Percentiles rank a stretch among this genome's conserved stretches.
phyloP scores from a whole-genome alignment of 2,797 vertebrate species.

The Acanthurus leucopareius region DNA sequence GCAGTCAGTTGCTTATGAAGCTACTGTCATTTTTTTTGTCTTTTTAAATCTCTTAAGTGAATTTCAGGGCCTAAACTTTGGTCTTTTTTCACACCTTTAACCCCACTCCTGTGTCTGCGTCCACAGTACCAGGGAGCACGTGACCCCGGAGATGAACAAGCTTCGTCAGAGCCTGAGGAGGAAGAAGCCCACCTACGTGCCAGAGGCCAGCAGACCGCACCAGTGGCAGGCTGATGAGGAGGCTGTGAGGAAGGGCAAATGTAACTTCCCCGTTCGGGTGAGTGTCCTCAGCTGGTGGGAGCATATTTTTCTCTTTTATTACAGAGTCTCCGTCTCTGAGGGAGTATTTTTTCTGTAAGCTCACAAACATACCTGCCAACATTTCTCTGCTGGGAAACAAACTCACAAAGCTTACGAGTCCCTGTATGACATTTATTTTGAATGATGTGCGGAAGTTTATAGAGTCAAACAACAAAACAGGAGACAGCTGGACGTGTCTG shows the following conservation, averaged over 20 bases:
- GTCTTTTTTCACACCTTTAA: background rate
- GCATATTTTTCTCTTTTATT: too few relatives aligned
- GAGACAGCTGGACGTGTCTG: too few relatives aligned
- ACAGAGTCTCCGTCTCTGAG: too few relatives aligned
- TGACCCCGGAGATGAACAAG: constrained; percentile 93
- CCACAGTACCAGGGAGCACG: constrained; percentile 85
- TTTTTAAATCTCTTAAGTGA: background rate
- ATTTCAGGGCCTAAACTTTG: background rate
- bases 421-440: background rate
- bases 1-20: background rate
- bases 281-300: constrained; percentile 21
- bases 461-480: too few relatives aligned
- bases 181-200: constrained; percentile 93
- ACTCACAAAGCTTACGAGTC: too few relatives aligned
- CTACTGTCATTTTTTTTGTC: background rate
- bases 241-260: constrained; percentile 92
- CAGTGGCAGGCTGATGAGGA: constrained; percentile 96
- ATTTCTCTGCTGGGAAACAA: too few relatives aligned
- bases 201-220: constrained; percentile 93
- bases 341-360: too few relatives aligned
- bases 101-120: constrained; percentile 8
- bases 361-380: too few relatives aligned
- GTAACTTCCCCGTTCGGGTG: constrained; percentile 93
- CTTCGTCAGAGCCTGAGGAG: constrained; percentile 94
- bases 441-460: too few relatives aligned